Evolutionary conservation across 2,113 vertebrate species (phyloP), one percentile per base, ranked within the genome.

Genomic region (Paramisgurnus dabryanus): DNA sequence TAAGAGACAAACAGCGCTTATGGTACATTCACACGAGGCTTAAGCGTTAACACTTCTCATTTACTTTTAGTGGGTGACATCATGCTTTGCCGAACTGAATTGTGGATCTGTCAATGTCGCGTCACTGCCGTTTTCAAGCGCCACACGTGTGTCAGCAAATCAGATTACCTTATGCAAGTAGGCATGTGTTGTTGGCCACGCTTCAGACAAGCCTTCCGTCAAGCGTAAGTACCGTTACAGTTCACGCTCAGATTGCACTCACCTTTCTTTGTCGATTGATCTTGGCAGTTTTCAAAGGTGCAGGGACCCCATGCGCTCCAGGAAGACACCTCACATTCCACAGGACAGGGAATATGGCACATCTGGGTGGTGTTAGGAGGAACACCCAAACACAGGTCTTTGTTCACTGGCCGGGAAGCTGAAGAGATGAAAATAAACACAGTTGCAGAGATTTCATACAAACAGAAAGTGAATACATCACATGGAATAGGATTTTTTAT

Each of bases 301-400:
- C 98, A 99, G 1, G 96, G 96, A 83, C 98, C 97, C 98, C 98
- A 99, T 12, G 95, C 95, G 4, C 94, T 94, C 98, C 98, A 99
- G 0, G 91, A 84, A 0, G 97, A 99, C 69, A 98, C 95, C 70
- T 96, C 94, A 67, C 98, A 99, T 81, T 98, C 96, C 6, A 93
- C 89, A 0, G 96, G 96, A 84, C 98, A 99, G 34, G 93, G 93
- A 18, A 97, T 94, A n/a, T 97, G 95, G 85, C 98, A 99, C 64
- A 98, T 87, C 71, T 98, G 97, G 47, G 95, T 96, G 55, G 96
- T 97, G 87, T 94, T 96, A 5, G 95, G 95, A 73, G 92, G 49
- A 15, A 90, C 76, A 3, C 93, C 94, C 1, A 89, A 90, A 83
- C 98, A 99, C 69, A 95, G 89, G 65, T 90, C 91, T 67, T 84